Evolutionary conservation across 2,113 vertebrate species (phyloP), one percentile per base, ranked within the genome.

Genomic region (Pseudorhombus dupliciocellatus): DNA sequence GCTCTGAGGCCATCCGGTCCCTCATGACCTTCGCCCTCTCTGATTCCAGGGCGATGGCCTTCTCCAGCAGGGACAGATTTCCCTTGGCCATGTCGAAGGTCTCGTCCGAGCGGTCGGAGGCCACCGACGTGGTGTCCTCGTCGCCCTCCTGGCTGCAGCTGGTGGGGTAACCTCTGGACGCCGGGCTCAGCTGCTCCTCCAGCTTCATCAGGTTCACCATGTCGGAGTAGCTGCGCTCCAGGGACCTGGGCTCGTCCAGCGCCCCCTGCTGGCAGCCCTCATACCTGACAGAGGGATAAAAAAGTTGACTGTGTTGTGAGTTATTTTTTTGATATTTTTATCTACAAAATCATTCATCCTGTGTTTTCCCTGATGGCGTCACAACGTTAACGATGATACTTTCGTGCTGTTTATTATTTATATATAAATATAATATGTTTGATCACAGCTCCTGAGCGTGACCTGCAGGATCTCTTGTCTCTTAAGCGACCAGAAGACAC

Each of bases 31-130:
- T 98, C 24, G 97, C 97, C 71, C 98, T 81, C 88, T 99, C 95
- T 0, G 97, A 97, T 69, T 99, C 98, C 88, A 99, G 88, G 52
- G 98, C 98, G 62, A 99, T 99, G 88, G 98, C 98, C 91, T 99
- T 99, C 93, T 99, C 98, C 90, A 99, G 95, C 63, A 99, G 94
- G 3, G 97, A 95, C 92, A 99, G 93, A 88, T 99, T 99, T 53
- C 98, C 98, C 92, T 99, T 99, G 87, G 97, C 96, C 96, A 99
- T 97, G 93, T 99, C 98, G 22, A 97, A 99, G 76, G 97, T 96
- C 86, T 99, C 98, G 88, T 99, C 98, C 1, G 98, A 99, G 79
- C 95, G 93, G 89, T 99, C 98, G 4, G 98, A 99, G 83, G 93
- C 93, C 84, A 98, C 90, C 1, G 98, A 99, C 67, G 97, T 94